Conservation (phyloP, 2,888 invertebrate genomes). For the Entomobrya multifasciata region DNA sequence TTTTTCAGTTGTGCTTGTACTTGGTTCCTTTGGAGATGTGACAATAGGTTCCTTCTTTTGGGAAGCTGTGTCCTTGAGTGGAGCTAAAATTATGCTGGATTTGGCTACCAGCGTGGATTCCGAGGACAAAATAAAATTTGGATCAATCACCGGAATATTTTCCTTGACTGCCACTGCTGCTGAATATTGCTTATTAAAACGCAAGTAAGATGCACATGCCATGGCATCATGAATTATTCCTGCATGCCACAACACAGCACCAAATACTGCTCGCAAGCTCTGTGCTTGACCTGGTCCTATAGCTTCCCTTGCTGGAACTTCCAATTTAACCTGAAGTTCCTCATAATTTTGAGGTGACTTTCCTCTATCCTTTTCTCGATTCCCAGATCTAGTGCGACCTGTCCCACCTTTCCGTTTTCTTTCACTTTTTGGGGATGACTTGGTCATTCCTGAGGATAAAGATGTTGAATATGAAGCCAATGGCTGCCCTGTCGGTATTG, state of each 20-base stretch:
- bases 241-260: constrained; percentile 98
- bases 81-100: background rate
- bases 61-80: background rate
- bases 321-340: constrained; percentile 72
- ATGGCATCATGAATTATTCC: constrained; percentile 98
- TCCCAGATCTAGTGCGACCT: constrained; percentile 56
- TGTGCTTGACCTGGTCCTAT: constrained; percentile 96
- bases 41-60: constrained; percentile 15
- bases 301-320: constrained; percentile 88
- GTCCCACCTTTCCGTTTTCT: constrained; percentile 74
- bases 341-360: constrained; percentile 69
- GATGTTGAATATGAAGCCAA: constrained; percentile 37
- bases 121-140: background rate
- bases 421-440: constrained; percentile 75
- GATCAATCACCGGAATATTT: background rate
- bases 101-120: background rate
- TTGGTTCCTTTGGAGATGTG: background rate
- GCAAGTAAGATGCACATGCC: constrained; percentile 97
- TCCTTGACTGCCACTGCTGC: constrained; percentile 59
- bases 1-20: constrained; percentile 37
- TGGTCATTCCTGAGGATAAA: constrained; percentile 19
- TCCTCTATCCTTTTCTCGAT: constrained; percentile 69
- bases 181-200: constrained; percentile 87
- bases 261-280: constrained; percentile 95
- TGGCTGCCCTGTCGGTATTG: constrained; percentile 82